Evolutionary conservation across 2,797 vertebrate species (phyloP).

Genomic region (Lepilemur ruficaudatus): DNA sequence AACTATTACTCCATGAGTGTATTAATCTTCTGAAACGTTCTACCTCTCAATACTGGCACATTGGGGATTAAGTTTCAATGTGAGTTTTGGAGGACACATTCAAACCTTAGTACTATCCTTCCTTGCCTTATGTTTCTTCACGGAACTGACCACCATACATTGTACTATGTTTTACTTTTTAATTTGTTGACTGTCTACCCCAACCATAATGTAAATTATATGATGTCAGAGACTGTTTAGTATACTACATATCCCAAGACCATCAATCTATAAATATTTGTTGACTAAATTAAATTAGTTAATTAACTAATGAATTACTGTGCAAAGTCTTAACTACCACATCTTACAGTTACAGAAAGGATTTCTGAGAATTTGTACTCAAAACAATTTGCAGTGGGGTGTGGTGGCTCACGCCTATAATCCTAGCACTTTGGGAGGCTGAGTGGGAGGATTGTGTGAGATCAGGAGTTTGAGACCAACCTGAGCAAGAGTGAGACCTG

Average conservation of each 20-base stretch:
- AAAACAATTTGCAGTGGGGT: not conserved
- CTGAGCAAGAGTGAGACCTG: no score
- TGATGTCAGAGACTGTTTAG: not conserved
- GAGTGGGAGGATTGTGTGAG: no score
- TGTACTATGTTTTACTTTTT: not conserved
- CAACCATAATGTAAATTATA: not conserved
- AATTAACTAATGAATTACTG: not conserved
- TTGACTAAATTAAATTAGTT: not conserved
- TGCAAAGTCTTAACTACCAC: not conserved
- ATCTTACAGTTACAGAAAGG: not conserved
- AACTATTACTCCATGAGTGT: not conserved
- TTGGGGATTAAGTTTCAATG: not conserved
- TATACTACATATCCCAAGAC: not conserved
- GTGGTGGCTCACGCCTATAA: no score
- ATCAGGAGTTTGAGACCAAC: no score
- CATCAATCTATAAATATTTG: not conserved
- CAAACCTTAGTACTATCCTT: not conserved
- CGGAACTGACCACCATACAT: not conserved
- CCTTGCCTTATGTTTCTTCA: not conserved
- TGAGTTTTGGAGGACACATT: not conserved
- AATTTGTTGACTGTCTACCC: not conserved
- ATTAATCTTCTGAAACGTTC: not conserved
- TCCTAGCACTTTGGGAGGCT: no score
- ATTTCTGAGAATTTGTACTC: not conserved
- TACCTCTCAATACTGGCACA: not conserved